Conservation (phyloP, 35 echinoderm and acorn worm genomes). For the Strongylocentrotus purpuratus region DNA sequence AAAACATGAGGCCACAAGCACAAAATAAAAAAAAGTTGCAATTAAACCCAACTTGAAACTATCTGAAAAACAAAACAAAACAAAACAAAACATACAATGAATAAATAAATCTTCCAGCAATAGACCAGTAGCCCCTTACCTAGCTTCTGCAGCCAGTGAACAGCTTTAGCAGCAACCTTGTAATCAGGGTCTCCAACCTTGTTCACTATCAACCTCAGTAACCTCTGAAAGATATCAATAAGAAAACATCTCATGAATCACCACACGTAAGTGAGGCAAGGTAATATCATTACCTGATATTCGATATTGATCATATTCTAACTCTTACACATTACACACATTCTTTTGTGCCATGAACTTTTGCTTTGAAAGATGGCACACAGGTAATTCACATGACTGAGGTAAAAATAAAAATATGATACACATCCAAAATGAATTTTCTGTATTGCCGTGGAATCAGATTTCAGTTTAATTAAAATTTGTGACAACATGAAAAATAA, state of each 20-base stretch:
- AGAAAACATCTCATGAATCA: neutral
- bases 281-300: neutral
- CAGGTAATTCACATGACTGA: neutral
- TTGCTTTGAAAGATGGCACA: neutral
- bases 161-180: conserved; percentile 84
- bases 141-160: conserved; percentile 79
- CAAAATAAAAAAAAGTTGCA: neutral
- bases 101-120: neutral
- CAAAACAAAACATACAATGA: too few relatives aligned
- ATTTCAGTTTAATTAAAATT: neutral
- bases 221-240: conserved; percentile 49
- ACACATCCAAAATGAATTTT: too few relatives aligned
- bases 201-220: conserved; percentile 79
- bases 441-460: neutral
- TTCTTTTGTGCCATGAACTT: too few relatives aligned
- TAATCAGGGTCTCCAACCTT: conserved; percentile 96
- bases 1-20: neutral
- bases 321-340: too few relatives aligned
- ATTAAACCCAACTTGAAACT: neutral
- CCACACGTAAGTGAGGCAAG: neutral
- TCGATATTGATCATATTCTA: too few relatives aligned
- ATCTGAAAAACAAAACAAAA: too few relatives aligned
- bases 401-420: too few relatives aligned
- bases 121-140: conserved; percentile 56
- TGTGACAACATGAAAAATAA: neutral